Evolutionary conservation across 1,140 invertebrate species (phyloP), one percentile per base, ranked within the genome.

Genomic region (Caenorhabditis brenneri): DNA sequence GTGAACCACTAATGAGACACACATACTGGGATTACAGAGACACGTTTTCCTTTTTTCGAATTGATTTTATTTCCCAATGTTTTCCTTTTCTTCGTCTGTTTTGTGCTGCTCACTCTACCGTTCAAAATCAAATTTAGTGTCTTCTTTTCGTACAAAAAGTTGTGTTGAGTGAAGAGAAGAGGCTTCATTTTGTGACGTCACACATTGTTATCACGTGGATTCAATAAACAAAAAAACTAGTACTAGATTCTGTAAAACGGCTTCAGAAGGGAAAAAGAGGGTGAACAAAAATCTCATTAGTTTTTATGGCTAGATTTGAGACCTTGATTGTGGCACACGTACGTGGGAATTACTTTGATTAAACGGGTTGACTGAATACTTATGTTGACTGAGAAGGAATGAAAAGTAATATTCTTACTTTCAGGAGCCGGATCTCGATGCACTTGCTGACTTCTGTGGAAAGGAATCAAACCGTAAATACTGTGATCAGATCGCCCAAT

Each of bases 131-230:
- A 74, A 74, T 74, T 74, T 15, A 42, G 29, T 4, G 12, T 46
- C 65, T 74, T 74, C 65, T 46, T 74, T 74, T 42, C 36, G 65
- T 65, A 74, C 65, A 74, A 74, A 74, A 42, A 74, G 36, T 74
- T 39, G 29, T 19, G 48, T 19, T 19, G 5, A 51, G 48, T 46
- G 42, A 12, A 19, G 15, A 22, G 15, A n/a, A 55, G 51, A 55
- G 24, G 53, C 22, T 29, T 55, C 24, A 2, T 42, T 33, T 1
- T 22, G 36, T 74, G 65, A 74, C 36, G 65, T 65, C 58, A 65
- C n/a, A 7, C 12, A 33, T 12, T n/a, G 58, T 65, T 39, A n/a
- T 65, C 58, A 65, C 58, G 58, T 65, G 58, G 58, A 65, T 36
- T 65, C 29, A 65, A 65, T 33, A 65, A 36, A 65, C 58, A 65